Evolutionary conservation across 2,797 vertebrate species (phyloP), one percentile per base, ranked within the genome.

Genomic region (Apodemus agrarius): DNA sequence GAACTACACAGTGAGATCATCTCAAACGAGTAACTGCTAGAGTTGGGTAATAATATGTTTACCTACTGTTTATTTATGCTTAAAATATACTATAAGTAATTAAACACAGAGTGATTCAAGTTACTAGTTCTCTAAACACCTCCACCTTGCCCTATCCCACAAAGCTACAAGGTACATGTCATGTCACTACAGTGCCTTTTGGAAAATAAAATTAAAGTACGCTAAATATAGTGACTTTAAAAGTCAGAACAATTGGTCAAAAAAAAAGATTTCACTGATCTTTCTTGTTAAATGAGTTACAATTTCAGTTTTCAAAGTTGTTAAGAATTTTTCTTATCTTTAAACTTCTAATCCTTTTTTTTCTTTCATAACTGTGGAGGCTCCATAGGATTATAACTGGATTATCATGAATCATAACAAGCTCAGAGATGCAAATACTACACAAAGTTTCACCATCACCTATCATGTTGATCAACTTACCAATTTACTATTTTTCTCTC

Each of bases 231-330:
- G 34, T 74, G 34, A 54, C 43, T 79, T 91, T 91, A 75, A 94
- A 83, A 96, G 96, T 76, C 74, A 83, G 37, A 78, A 80, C 22
- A n/a, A 13, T 10, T 95, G 52, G 59, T 78, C 26, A 96, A 94
- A 95, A 67, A 82, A 52, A 59, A 7, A 7, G 49, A 90, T 24
- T 92, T 93, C 61, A 63, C 6, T 79, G 4, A 82, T 79, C 82
- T 91, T 96, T 94, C 43, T 67, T 95, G 16, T 26, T 90, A 85
- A 93, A 46, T 83, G 14, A 94, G 22, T 74, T 94, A 40, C 1
- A 57, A 67, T 89, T 93, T 54, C 79, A 91, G 37, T 40, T 97
- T 92, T 88, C 19, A 88, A 85, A 80, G 76, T n/a, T 43, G 92
- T 1, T 1, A 34, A n/a, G 26, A 59, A 59, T 89, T 74, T 72